phyloP scores from a whole-genome alignment of 2,113 vertebrate species.

The Sterna hirundo region DNA sequence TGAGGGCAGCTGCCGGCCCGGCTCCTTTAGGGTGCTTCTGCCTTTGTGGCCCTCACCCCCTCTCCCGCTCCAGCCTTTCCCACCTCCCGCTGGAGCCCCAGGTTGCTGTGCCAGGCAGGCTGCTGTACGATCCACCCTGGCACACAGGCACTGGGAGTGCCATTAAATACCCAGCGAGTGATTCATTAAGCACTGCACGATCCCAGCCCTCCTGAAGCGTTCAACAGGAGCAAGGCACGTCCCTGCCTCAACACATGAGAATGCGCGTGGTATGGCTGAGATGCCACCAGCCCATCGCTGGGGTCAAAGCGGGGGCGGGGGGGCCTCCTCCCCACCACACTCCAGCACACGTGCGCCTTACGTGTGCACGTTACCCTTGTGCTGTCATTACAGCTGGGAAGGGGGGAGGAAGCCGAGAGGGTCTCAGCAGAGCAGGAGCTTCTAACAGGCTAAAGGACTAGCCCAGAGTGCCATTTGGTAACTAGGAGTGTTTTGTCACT shows the following conservation, averaged over 20 bases:
- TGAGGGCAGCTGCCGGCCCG: not conserved
- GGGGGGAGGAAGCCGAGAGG: not conserved
- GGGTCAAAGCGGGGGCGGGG: too few species aligned
- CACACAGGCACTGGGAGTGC: rapidly evolving
- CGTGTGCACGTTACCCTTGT: not conserved
- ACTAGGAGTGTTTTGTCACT: not conserved
- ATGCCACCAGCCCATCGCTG: rapidly evolving
- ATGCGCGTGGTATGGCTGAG: rapidly evolving
- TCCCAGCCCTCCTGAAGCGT: not conserved
- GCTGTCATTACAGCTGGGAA: not conserved
- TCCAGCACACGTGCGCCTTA: not conserved
- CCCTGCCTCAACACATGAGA: rapidly evolving
- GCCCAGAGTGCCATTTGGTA: not conserved
- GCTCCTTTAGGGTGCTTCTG: not conserved
- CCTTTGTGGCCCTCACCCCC: not conserved
- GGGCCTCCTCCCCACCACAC: not conserved
- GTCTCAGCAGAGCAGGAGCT: not conserved
- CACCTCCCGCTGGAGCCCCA: rapidly evolving
- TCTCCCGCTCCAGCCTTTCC: not conserved
- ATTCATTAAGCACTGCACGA: not conserved
- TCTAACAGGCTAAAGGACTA: not conserved
- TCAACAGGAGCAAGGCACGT: rapidly evolving
- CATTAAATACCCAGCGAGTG: rapidly evolving
- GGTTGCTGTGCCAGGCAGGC: not conserved
- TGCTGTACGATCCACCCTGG: not conserved